A percentile compares a stretch with the other conserved stretches of the same genome.
Conservation (phyloP, 2,888 invertebrate genomes). For the Xanthia icteritia region DNA sequence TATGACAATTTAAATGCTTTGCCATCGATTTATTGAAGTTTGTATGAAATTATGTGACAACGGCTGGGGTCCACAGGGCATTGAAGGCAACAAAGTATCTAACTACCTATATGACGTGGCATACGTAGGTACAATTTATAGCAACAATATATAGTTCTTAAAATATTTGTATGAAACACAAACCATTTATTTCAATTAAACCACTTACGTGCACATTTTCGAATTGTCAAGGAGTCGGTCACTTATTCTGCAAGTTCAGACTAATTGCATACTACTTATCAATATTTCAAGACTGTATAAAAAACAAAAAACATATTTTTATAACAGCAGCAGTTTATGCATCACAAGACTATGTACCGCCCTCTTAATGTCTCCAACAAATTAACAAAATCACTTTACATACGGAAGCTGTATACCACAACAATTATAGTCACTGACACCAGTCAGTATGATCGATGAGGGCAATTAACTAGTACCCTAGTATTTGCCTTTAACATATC, state of each 20-base stretch:
- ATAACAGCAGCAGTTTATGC: not conserved
- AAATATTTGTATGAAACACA: constrained; percentile 4
- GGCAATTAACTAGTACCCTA: constrained; percentile 50
- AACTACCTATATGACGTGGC: not conserved
- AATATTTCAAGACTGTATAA: too few species aligned
- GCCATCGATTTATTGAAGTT: constrained; percentile 44
- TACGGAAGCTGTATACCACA: constrained; percentile 51
- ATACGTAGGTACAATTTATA: not conserved
- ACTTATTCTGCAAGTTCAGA: too few species aligned
- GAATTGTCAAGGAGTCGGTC: too few species aligned
- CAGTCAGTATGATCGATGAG: constrained; percentile 56
- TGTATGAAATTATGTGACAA: constrained; percentile 33
- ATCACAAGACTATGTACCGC: constrained; percentile 1
- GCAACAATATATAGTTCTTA: too few species aligned
- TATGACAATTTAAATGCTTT: constrained; percentile 48
- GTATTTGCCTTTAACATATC: constrained; percentile 43
- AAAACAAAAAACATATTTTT: too few species aligned
- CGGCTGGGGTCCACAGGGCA: not conserved
- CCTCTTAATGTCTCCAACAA: constrained; percentile 19
- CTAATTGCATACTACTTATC: too few species aligned
- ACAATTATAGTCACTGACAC: constrained; percentile 54
- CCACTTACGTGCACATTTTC: too few species aligned
- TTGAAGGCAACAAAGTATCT: not conserved
- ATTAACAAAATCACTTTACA: constrained; percentile 38
- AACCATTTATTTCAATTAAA: too few species aligned